Base-by-base conservation (phyloP, 2,797 vertebrate genomes). In the Poecile montanus region DNA sequence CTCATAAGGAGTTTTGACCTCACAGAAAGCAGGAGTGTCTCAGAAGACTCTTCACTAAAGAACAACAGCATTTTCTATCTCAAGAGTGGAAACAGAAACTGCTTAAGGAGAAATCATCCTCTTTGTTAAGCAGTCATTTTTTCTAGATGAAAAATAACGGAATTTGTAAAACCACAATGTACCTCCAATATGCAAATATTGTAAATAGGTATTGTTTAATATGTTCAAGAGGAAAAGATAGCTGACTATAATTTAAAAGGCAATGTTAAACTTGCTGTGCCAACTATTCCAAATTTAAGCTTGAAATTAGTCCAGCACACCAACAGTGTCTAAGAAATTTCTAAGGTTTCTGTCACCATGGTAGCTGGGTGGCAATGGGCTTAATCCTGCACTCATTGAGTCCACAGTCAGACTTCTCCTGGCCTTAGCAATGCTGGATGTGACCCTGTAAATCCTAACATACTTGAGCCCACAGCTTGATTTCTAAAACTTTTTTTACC, bases 301-400 rank as follows among this genome's bases (percentile, higher is more conserved):
- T 77, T 91, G 85, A 92, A 94, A 83, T 67, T 63, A 85, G 45
- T 79, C 78, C 87, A 94, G 53, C 48, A 67, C 58, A 77, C 47
- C 30, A 85, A n/a, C 50, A 72, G 30, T 2, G 58, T 45, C 57
- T 93, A 74, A 83, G 65, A 94, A 92, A 91, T 80, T 71, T 77
- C 58, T 80, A 71, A 75, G 38, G 42, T 77, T 93, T 92, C 82
- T 92, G 82, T 94, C 76, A 81, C 91, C 83, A 89, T 91, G 88
- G 91, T 57, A 95, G 85, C 54, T 32, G 67, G 91, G 47, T 44
- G 54, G 87, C 57, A 91, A 48, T 50, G 30, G 91, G 61, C 22
- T 95, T 93, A 91, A 92, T 92, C 38, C 17, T 77, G 72, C 53
- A 57, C 78, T 74, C 56, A 27, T 12, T 63, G 63, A 82, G 57